Base-by-base conservation (phyloP, 2,888 invertebrate species). In the Latrodectus hesperus region DNA sequence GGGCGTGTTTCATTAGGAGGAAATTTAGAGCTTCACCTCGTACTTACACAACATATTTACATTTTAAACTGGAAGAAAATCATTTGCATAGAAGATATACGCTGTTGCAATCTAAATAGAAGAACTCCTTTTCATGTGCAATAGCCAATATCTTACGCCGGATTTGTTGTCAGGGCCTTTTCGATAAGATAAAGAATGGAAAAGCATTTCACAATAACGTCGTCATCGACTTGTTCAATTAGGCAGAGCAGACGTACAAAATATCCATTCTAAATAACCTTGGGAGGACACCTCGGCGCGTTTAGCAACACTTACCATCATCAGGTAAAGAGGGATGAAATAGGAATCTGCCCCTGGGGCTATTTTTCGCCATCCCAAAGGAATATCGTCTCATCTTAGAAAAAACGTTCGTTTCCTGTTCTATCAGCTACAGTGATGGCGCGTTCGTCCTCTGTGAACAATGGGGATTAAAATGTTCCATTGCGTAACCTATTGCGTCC, bases 341-440 rank as follows among this genome's bases (percentile, higher is more conserved):
- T 75, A 60, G n/a, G 51, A 65, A 64, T 22, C 53, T 60, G 12
- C 60, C 76, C 86, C 81, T 67, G 67, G 77, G 73, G 86, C 52
- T 64, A 77, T 81, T 86, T 85, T 80, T 60, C 78, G 12, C 60
- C 60, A 80, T 81, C 80, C 60, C 80, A 80, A 68, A 84, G n/a
- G 80, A 76, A 86, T 86, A 86, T 86, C 86, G 76, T 86, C 81
- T 81, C 81, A 86, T 86, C 86, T 72, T 52, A 51, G 52, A 10
- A 53, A 70, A 22, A 60, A 65, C 74, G 26, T 22, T 49, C 73
- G 81, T 81, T 86, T 86, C 86, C 86, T 86, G 86, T 86, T 81
- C 26, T 60, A 73, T 11, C 53, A 22, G 78, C 53, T 3, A 38
- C 6, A 38, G 38, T 38, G n/a, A 60, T 60, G 60, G 60, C 60